A percentile compares a stretch with the other conserved stretches of the same genome.
Conservation (phyloP, 2,113 vertebrate genomes). For the Tiliqua scincoides region DNA sequence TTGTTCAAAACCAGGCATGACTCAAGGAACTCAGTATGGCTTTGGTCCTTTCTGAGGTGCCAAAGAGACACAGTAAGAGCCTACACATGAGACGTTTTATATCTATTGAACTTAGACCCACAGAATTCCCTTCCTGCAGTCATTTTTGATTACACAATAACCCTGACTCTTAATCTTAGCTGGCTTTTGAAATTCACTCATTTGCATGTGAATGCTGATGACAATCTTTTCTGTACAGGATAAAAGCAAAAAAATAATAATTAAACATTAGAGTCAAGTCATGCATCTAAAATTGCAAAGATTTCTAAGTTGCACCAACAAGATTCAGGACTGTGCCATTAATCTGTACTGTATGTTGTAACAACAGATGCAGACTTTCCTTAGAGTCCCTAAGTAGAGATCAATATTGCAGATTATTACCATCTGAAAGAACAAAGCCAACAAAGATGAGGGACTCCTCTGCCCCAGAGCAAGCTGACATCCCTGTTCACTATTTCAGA, state of each 20-base stretch:
- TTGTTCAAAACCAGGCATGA: conserved; percentile 6
- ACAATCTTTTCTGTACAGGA: conserved; percentile 72
- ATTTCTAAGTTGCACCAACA: conserved; percentile 49
- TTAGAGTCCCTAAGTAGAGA: conserved; percentile 8
- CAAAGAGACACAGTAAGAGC: conserved; percentile 58
- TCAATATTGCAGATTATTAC: not conserved
- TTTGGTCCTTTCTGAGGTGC: conserved; percentile 48
- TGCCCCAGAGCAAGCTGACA: not conserved
- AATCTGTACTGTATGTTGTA: not conserved
- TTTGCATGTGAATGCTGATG: conserved; percentile 76
- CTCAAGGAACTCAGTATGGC: conserved; percentile 2
- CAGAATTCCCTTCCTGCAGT: conserved; percentile 66
- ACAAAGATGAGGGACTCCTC: not conserved
- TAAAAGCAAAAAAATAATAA: conserved; percentile 68
- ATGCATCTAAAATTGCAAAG: conserved; percentile 61
- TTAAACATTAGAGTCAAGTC: conserved; percentile 67
- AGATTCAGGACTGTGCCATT: conserved; percentile 46
- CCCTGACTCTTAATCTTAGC: conserved; percentile 65
- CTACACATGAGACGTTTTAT: conserved; percentile 56
- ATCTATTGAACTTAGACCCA: conserved; percentile 69
- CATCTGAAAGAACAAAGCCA: not conserved
- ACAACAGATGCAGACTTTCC: conserved; percentile 4
- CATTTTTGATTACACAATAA: conserved; percentile 72
- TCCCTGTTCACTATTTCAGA: not conserved
- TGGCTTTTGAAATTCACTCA: conserved; percentile 71